A percentile compares a stretch with the other conserved stretches of the same genome.
Evolutionary conservation across 2,113 vertebrate genomes (phyloP).

Genomic region (Maccullochella peelii): DNA sequence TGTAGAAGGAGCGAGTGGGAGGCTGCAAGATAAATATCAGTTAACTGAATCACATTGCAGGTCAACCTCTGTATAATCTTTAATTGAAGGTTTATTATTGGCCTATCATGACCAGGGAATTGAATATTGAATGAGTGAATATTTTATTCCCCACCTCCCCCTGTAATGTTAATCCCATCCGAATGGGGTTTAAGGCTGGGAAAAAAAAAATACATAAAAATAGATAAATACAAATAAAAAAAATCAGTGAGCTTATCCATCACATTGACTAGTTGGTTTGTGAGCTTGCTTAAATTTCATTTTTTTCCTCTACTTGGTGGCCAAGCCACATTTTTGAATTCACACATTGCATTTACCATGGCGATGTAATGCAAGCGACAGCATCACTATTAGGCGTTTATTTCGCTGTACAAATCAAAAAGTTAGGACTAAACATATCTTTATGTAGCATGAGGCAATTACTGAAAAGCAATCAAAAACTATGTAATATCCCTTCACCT

Average conservation of each 20-base stretch:
- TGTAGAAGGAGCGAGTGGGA: conserved; percentile 87
- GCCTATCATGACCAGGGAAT: not conserved
- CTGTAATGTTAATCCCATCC: not conserved
- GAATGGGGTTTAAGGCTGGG: not conserved
- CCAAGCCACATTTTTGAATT: not conserved
- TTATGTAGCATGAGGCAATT: not conserved
- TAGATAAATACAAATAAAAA: not conserved
- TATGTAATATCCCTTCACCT: too few relatives aligned
- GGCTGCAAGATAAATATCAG: conserved; percentile 77
- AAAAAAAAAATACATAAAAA: not conserved
- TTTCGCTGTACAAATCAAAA: not conserved
- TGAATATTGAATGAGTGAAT: too few relatives aligned
- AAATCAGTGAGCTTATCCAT: not conserved
- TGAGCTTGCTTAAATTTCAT: not conserved
- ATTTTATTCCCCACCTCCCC: too few relatives aligned
- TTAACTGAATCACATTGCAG: not conserved
- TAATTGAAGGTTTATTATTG: not conserved
- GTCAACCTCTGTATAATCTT: not conserved
- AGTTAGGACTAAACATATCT: not conserved
- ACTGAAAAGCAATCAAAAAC: not conserved
- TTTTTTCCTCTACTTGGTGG: not conserved
- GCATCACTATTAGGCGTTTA: too few relatives aligned
- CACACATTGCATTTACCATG: not conserved
- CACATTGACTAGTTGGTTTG: not conserved
- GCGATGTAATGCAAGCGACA: too few relatives aligned